These are phyloP conservation scores for Gymnocephalus cernua DNA, from an alignment of 2,113 vertebrate species.

Conservation along the genomic window DNA sequence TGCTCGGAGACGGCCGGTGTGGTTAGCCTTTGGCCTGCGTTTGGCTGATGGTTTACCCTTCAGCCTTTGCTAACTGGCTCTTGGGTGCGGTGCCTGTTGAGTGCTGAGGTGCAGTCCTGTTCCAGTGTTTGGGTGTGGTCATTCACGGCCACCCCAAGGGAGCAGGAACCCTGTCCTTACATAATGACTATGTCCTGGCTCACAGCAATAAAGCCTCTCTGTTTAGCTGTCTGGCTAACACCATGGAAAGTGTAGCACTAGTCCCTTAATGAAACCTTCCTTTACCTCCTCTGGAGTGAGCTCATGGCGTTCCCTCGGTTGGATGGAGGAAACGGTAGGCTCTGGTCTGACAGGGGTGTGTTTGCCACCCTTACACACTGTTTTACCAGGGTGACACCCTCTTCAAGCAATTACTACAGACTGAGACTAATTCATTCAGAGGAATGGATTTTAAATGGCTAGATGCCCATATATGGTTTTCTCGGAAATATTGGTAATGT, in stretches of 20 bases:
- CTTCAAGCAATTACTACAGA: constrained; percentile 69
- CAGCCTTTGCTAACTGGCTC: constrained; percentile 28
- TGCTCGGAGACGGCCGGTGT: constrained; percentile 9
- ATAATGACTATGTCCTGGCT: constrained; percentile 71
- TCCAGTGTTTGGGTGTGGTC: constrained; percentile 75
- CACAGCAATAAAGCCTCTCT: constrained; percentile 79
- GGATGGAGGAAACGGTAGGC: constrained; percentile 66
- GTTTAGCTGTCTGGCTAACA: constrained; percentile 77
- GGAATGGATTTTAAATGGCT: constrained; percentile 45
- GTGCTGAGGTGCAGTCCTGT: constrained; percentile 58
- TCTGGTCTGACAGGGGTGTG: constrained; percentile 67
- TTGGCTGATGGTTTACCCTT: constrained; percentile 25
- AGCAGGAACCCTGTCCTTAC: constrained; percentile 72
- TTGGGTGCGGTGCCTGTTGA: constrained; percentile 57
- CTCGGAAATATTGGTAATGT: constrained; percentile 51
- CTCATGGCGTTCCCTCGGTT: constrained; percentile 73
- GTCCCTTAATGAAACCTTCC: constrained; percentile 73
- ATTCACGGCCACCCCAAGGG: constrained; percentile 38
- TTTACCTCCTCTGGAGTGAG: constrained; percentile 75
- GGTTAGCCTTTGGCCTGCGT: constrained; percentile 29
- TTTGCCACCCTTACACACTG: constrained; percentile 71
- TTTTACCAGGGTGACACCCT: constrained; percentile 74
- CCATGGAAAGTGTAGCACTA: constrained; percentile 80
- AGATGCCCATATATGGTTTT: constrained; percentile 41
- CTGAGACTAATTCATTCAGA: constrained; percentile 74